These are phyloP conservation scores for Calyptomena viridis DNA, from an alignment of 2,113 vertebrate genomes.

Conservation along the genomic window DNA sequence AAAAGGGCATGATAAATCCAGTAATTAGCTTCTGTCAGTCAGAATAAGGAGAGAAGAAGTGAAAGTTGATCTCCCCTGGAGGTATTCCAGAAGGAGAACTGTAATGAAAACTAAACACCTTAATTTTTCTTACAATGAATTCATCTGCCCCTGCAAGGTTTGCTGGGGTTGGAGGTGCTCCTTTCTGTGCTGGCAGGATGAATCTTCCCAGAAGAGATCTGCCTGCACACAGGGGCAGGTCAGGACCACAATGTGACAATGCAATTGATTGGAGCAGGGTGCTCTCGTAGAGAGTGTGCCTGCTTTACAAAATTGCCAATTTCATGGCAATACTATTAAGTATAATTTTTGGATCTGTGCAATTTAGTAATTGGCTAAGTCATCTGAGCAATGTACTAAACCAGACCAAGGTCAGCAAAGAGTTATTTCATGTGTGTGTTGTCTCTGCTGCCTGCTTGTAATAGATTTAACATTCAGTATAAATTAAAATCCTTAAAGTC, in stretches of 20 bases:
- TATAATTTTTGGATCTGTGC: not conserved
- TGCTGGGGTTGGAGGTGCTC: not conserved
- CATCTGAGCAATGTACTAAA: not conserved
- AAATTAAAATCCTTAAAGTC: constrained; percentile 3
- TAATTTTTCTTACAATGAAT: constrained; percentile 27
- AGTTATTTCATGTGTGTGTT: not conserved
- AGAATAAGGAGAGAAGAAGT: constrained; percentile 14
- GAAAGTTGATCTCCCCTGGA: constrained; percentile 28
- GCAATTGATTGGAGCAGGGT: not conserved
- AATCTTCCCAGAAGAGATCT: not conserved
- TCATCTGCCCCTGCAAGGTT: not conserved
- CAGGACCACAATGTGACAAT: not conserved
- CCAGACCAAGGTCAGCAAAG: not conserved
- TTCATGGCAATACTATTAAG: not conserved
- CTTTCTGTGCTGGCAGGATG: not conserved
- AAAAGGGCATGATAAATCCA: constrained; percentile 49
- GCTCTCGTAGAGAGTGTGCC: not conserved
- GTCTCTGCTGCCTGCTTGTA: not conserved
- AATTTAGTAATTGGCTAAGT: not conserved
- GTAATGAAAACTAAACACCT: constrained; percentile 19
- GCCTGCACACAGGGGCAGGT: not conserved
- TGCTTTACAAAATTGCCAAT: not conserved
- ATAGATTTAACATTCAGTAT: not conserved
- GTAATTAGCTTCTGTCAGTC: constrained; percentile 24
- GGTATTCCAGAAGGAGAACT: constrained; percentile 12